Conservation (phyloP, 2,113 vertebrate species). For the Myotis yumanensis region DNA sequence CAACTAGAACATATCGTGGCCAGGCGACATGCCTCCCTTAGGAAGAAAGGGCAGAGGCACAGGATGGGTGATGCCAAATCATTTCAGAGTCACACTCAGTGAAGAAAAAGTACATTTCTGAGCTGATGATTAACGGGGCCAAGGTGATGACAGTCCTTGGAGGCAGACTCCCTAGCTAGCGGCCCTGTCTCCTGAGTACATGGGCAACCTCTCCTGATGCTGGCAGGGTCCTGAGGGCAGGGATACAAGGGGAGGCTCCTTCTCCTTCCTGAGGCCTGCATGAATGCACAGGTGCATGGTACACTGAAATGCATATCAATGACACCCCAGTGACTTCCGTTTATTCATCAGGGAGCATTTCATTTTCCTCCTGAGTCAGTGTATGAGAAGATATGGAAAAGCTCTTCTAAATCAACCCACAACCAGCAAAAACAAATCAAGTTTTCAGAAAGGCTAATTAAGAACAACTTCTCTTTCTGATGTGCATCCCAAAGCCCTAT, state of each 20-base stretch:
- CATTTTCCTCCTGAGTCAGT: not conserved
- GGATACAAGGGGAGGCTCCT: rapidly evolving
- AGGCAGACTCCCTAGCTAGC: rapidly evolving
- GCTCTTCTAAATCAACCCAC: not conserved
- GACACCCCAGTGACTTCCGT: not conserved
- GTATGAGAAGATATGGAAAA: not conserved
- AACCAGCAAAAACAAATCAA: not conserved
- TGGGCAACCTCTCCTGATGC: not conserved
- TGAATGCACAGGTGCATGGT: rapidly evolving
- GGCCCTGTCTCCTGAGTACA: not conserved
- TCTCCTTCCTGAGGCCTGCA: rapidly evolving
- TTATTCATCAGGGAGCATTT: not conserved
- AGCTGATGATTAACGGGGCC: not conserved
- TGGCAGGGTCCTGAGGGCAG: rapidly evolving
- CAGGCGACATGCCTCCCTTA: too few relatives aligned
- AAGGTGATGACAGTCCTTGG: rapidly evolving
- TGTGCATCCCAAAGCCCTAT: not conserved
- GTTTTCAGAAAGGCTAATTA: not conserved
- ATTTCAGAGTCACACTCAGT: rapidly evolving
- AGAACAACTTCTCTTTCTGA: not conserved
- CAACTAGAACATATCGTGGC: not conserved
- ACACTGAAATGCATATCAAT: not conserved
- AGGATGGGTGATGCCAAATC: rapidly evolving
- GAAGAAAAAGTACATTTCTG: not conserved
- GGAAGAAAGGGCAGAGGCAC: not conserved